phyloP scores from a whole-genome alignment of 2,113 vertebrate genomes.

The Neotoma lepida region DNA sequence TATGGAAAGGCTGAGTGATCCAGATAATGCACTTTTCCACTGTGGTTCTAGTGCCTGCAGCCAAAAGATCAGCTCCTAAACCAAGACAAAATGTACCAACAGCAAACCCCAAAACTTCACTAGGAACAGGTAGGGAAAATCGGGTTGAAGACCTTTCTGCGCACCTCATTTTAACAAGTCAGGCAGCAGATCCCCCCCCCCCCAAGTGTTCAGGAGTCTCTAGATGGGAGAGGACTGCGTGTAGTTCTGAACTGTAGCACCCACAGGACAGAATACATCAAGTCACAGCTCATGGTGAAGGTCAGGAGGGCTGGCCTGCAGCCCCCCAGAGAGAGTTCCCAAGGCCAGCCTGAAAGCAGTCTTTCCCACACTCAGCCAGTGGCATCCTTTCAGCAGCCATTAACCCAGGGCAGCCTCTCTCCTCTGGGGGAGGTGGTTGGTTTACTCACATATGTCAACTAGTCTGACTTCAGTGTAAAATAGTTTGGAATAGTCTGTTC shows the following conservation, averaged over 20 bases:
- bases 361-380: conserved; percentile 54
- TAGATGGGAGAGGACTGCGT: neutral
- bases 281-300: neutral
- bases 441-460: conserved; percentile 25
- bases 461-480: neutral
- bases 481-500: neutral
- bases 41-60: neutral
- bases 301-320: conserved; percentile 38
- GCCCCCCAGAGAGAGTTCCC: neutral
- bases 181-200: neutral
- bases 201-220: neutral
- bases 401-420: neutral
- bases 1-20: neutral
- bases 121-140: conserved; percentile 2
- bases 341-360: conserved; percentile 20
- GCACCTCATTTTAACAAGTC: neutral
- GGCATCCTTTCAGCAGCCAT: neutral
- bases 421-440: neutral
- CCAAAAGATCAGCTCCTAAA: conserved; percentile 5
- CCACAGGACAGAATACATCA: conserved; percentile 33
- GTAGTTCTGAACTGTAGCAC: neutral
- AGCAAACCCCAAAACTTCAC: neutral
- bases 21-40: neutral
- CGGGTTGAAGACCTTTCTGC: neutral
- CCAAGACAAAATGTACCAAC: neutral